A percentile compares a stretch with the other conserved stretches of the same genome.
Conservation (phyloP, 2,888 invertebrate species). For the Eulithis testata region DNA sequence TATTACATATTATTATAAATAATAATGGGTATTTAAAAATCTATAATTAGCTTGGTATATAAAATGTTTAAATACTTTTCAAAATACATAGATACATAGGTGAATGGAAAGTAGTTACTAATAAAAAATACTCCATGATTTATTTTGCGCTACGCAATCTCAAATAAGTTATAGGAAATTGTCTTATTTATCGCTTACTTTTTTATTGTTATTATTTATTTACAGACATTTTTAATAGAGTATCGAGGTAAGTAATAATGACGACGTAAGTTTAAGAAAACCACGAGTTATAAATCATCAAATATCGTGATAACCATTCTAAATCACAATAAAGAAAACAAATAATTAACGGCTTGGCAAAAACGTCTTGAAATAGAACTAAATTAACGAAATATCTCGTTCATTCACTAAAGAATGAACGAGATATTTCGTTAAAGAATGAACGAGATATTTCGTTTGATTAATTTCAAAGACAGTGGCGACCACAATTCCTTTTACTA, state of each 20-base stretch:
- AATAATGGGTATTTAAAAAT: not conserved
- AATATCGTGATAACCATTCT: constrained; percentile 3
- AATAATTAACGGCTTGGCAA: not conserved
- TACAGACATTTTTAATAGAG: not conserved
- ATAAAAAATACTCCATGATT: not conserved
- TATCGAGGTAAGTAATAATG: not conserved
- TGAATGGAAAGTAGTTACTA: not conserved
- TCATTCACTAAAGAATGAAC: too few species aligned
- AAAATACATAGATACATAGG: not conserved
- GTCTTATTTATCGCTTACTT: constrained; percentile 2
- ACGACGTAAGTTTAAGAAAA: not conserved
- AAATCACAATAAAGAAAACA: too few species aligned
- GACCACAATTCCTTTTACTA: too few species aligned
- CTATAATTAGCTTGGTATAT: too few species aligned
- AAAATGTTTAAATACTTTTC: not conserved
- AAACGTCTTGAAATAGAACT: too few species aligned
- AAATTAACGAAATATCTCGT: too few species aligned
- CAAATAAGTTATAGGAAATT: constrained; percentile 6
- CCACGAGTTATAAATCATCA: not conserved
- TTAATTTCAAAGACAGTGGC: too few species aligned
- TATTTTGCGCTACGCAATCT: constrained; percentile 19
- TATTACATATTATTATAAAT: not conserved
- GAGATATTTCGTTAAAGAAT: too few species aligned
- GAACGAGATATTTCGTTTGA: too few species aligned
- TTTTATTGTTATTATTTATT: constrained; percentile 11